Conservation (phyloP, 2,888 invertebrate genomes). For the Epinotia demarniana region DNA sequence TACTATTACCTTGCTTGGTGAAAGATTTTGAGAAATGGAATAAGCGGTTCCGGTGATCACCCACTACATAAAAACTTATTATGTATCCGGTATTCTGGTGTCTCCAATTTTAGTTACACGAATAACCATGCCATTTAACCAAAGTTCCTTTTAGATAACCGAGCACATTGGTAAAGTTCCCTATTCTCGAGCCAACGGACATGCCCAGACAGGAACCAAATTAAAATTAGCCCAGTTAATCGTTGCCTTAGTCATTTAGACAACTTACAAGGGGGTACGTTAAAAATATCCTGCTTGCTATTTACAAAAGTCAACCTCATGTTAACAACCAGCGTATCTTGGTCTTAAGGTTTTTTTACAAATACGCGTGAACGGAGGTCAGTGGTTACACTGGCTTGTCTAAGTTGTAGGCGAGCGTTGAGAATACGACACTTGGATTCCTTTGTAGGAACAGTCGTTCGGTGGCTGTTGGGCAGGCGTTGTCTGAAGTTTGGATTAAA, state of each 20-base stretch:
- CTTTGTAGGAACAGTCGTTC: constrained; percentile 36
- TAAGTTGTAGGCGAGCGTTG: not conserved
- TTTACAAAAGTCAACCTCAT: not conserved
- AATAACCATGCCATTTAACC: no score
- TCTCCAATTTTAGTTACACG: no score
- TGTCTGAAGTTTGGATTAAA: constrained; percentile 27
- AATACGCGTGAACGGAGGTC: not conserved
- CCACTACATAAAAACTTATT: no score
- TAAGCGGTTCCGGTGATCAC: no score
- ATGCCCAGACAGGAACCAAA: constrained; percentile 31
- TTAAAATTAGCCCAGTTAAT: constrained; percentile 41
- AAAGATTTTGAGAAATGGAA: no score
- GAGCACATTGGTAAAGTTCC: not conserved
- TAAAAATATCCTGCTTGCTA: constrained; percentile 70
- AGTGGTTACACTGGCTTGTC: not conserved
- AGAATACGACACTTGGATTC: constrained; percentile 53
- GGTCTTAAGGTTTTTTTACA: not conserved
- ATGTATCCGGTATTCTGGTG: no score
- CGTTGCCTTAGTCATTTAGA: constrained; percentile 39
- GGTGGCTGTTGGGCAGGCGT: constrained; percentile 32
- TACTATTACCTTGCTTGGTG: no score
- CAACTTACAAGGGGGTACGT: constrained; percentile 69
- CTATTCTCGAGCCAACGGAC: not conserved
- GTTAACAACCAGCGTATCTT: not conserved
- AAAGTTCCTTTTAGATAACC: not conserved